These are phyloP conservation scores for Creontiades dilutus DNA, from an alignment of 2,888 invertebrate species.

Conservation along the genomic window DNA sequence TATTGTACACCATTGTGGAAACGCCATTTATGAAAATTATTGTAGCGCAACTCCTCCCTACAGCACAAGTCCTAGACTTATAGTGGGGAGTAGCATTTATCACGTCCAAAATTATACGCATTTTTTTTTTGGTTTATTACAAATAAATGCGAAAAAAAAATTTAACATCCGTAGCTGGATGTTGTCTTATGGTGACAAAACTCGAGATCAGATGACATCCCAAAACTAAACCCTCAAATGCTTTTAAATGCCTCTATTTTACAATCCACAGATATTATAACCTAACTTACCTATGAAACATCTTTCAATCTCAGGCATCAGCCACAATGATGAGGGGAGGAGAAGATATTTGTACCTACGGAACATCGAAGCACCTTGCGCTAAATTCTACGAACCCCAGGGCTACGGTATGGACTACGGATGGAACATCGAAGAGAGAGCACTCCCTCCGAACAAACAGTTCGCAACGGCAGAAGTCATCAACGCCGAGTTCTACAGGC, in stretches of 20 bases:
- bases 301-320: constrained; percentile 72
- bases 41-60: too few relatives aligned
- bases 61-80: too few relatives aligned
- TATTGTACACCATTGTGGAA: too few relatives aligned
- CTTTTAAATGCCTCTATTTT: neutral
- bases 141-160: too few relatives aligned
- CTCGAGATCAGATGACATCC: neutral
- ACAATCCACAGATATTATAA: neutral
- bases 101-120: too few relatives aligned
- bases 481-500: constrained; percentile 71
- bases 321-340: constrained; percentile 75
- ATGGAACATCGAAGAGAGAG: constrained; percentile 74
- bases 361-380: constrained; percentile 70
- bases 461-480: constrained; percentile 64
- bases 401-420: constrained; percentile 73
- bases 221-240: too few relatives aligned
- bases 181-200: neutral
- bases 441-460: constrained; percentile 69
- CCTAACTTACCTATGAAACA: neutral
- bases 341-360: constrained; percentile 73
- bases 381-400: constrained; percentile 73
- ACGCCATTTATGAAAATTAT: too few relatives aligned
- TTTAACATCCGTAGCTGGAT: neutral
- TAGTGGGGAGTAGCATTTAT: too few relatives aligned
- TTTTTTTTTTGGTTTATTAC: too few relatives aligned